Evolutionary conservation across 30 jellyfish, hydroid and myxozoan species (phyloP).

Genomic region (Sanderia malayensis): DNA sequence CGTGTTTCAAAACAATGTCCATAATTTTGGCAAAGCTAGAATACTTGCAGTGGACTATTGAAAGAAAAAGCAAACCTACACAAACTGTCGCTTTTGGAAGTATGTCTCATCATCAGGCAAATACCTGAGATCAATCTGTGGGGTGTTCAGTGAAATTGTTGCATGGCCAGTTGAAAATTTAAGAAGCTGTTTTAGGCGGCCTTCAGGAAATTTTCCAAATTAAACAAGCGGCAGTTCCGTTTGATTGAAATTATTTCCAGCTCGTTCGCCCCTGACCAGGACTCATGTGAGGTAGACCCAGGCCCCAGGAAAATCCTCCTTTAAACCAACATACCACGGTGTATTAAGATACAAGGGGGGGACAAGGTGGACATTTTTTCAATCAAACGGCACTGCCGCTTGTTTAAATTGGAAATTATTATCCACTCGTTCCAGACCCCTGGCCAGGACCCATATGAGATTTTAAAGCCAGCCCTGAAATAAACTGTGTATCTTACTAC

Average conservation of each 20-base stretch:
- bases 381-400: slow-evolving; percentile 46
- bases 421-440: slow-evolving; percentile 32
- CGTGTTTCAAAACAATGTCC: no score
- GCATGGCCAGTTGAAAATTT: no score
- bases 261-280: slow-evolving; percentile 10
- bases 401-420: slow-evolving; percentile 24
- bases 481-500: not conserved
- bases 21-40: no score
- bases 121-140: no score
- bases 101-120: no score
- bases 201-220: not conserved
- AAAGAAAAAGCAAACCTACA: no score
- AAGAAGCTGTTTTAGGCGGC: no score
- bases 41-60: no score
- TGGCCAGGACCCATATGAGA: slow-evolving; percentile 8
- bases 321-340: slow-evolving; percentile 24
- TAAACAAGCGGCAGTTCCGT: not conserved
- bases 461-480: slow-evolving; percentile 3
- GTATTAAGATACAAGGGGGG: not conserved
- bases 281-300: slow-evolving; percentile 39
- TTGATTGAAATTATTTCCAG: not conserved
- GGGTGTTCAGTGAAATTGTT: no score
- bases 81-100: no score
- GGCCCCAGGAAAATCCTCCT: slow-evolving; percentile 29
- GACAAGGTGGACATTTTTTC: slow-evolving; percentile 5